Percentiles rank a stretch among this genome's conserved stretches.
Conservation (phyloP, 2,113 vertebrate species). For the Sinosuthora webbiana region DNA sequence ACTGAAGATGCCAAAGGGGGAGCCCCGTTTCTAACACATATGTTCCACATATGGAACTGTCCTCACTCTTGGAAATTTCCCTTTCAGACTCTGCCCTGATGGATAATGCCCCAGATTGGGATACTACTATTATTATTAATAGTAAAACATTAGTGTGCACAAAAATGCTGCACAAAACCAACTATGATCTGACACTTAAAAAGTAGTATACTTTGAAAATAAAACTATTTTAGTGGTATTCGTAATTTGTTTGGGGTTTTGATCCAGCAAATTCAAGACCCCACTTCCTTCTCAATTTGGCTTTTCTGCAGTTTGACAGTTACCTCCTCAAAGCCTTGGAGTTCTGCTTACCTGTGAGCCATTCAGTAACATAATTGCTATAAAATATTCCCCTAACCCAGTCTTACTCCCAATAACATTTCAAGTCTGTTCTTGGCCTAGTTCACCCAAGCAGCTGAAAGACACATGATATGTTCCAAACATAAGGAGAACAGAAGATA, state of each 20-base stretch:
- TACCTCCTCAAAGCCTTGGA: background rate
- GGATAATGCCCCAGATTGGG: background rate
- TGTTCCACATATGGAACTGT: rapidly evolving
- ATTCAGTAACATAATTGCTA: background rate
- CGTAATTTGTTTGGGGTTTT: background rate
- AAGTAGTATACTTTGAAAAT: background rate
- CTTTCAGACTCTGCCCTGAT: background rate
- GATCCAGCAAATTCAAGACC: background rate
- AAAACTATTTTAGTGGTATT: background rate
- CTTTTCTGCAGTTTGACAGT: background rate
- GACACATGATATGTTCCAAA: background rate
- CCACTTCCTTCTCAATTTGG: background rate
- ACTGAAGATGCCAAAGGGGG: background rate
- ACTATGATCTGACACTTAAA: background rate
- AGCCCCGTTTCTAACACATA: background rate
- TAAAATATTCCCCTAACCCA: background rate
- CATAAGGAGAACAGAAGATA: background rate
- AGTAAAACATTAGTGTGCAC: background rate
- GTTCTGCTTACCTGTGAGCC: background rate
- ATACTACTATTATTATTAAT: background rate
- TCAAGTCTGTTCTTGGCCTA: background rate
- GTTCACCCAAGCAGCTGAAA: background rate
- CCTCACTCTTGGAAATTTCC: background rate
- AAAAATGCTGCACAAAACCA: background rate
- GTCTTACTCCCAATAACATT: background rate